These are phyloP conservation scores for Caenorhabditis angaria DNA, from an alignment of 2,888 invertebrate species.

Conservation along the genomic window DNA sequence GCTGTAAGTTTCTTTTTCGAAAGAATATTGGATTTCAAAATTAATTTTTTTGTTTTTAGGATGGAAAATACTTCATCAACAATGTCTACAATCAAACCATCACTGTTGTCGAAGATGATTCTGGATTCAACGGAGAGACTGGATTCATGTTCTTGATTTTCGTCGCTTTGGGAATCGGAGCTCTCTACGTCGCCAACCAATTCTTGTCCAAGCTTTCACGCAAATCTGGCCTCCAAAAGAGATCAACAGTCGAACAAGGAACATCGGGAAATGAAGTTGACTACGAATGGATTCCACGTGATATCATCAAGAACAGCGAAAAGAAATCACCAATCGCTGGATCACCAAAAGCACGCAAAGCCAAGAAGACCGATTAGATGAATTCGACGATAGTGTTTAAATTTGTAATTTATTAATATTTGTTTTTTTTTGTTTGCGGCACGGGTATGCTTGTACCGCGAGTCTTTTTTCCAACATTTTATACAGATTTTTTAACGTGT, in stretches of 20 bases:
- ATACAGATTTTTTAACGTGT: conserved; percentile 3
- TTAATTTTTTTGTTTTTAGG: conserved; percentile 73
- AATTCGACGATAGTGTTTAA: not conserved
- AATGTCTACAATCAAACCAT: conserved; percentile 98
- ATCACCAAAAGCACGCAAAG: conserved; percentile 60
- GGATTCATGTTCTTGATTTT: conserved; percentile 96
- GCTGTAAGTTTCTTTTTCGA: conserved; percentile 42
- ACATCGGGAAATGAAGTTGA: conserved; percentile 90
- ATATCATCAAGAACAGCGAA: conserved; percentile 73
- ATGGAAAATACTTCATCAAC: conserved; percentile 81
- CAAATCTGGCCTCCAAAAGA: conserved; percentile 65
- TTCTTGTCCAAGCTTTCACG: conserved; percentile 72
- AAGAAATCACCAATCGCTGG: conserved; percentile 63
- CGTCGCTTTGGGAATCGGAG: conserved; percentile 86
- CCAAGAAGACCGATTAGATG: conserved; percentile 60
- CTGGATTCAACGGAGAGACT: conserved; percentile 96
- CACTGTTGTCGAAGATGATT: conserved; percentile 92
- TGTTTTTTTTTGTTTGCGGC: conserved; percentile 26
- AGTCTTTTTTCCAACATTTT: not conserved
- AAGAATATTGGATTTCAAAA: not conserved
- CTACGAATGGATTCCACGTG: conserved; percentile 96
- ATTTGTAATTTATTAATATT: conserved; percentile 34
- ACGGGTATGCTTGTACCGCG: conserved; percentile 44
- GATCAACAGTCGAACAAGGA: conserved; percentile 81
- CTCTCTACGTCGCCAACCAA: conserved; percentile 78